phyloP scores from a whole-genome alignment of 2,797 vertebrate genomes.

The Setipinna tenuifilis region DNA sequence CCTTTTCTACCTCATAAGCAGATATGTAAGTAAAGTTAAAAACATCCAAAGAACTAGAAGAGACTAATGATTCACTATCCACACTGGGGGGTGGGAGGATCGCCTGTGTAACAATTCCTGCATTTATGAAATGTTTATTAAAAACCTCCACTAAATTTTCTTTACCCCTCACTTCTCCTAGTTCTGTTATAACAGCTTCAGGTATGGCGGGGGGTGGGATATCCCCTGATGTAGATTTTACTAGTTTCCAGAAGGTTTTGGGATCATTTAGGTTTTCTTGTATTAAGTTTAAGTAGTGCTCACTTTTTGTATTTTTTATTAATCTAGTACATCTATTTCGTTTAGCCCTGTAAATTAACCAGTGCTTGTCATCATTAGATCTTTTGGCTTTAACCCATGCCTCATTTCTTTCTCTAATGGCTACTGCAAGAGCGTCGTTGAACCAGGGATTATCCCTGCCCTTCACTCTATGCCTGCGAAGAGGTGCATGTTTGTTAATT shows the following conservation, averaged over 20 bases:
- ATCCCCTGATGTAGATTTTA: not conserved
- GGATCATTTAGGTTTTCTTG: slow-evolving; percentile 19
- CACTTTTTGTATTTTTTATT: not conserved
- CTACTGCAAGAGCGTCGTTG: not conserved
- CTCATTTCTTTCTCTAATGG: not conserved
- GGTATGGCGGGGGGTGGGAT: not conserved
- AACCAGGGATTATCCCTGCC: slow-evolving; percentile 22
- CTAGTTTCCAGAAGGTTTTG: not conserved
- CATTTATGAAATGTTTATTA: not conserved
- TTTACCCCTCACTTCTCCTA: not conserved
- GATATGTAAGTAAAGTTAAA: too few species aligned
- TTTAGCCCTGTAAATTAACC: not conserved
- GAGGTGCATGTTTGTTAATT: not conserved
- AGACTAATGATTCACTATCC: too few species aligned
- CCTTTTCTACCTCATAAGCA: not conserved
- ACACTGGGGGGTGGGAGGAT: too few species aligned
- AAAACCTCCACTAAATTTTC: too few species aligned
- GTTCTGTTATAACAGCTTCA: not conserved
- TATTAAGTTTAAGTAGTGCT: not conserved
- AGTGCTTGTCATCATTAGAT: not conserved
- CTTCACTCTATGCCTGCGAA: not conserved
- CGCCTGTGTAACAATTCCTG: too few species aligned
- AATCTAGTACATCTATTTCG: not conserved
- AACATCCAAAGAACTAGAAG: too few species aligned
- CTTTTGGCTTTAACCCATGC: not conserved